Percentiles rank a stretch among this genome's conserved stretches.
These are phyloP conservation scores for Monopis laevigella DNA, from an alignment of 2,888 invertebrate genomes.

Conservation along the genomic window DNA sequence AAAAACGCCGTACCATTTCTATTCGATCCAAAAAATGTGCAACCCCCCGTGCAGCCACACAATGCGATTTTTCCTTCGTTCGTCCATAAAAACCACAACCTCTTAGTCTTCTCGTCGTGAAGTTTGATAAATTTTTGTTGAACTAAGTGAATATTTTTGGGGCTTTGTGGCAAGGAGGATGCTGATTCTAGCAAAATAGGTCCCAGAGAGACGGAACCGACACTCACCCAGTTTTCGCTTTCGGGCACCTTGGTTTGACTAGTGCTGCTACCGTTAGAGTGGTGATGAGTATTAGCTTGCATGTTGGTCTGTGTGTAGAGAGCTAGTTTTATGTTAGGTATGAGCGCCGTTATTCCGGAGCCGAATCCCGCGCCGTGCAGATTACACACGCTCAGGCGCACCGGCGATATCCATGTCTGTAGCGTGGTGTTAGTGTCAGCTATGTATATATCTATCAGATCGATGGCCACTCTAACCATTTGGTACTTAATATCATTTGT, in stretches of 20 bases:
- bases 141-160: conserved; percentile 78
- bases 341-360: conserved; percentile 86
- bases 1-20: conserved; percentile 90
- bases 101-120: conserved; percentile 85
- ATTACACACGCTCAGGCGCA: conserved; percentile 91
- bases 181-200: conserved; percentile 91
- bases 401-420: conserved; percentile 88
- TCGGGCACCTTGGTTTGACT: conserved; percentile 45
- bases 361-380: conserved; percentile 93
- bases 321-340: conserved; percentile 76
- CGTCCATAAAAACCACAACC: conserved; percentile 96
- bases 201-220: conserved; percentile 89
- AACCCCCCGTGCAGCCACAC: conserved; percentile 97
- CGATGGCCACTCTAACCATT: conserved; percentile 89
- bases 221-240: conserved; percentile 88
- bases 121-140: conserved; percentile 85
- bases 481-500: conserved; percentile 91
- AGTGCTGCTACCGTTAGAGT: conserved; percentile 60
- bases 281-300: conserved; percentile 59
- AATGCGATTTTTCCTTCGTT: conserved; percentile 74
- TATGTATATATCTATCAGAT: conserved; percentile 89
- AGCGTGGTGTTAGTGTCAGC: conserved; percentile 90
- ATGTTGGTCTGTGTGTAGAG: conserved; percentile 74
- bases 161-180: conserved; percentile 80
- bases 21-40: conserved; percentile 93